Evolutionary conservation across 2,113 vertebrate species (phyloP).

Genomic region (Scytalopus superciliaris): DNA sequence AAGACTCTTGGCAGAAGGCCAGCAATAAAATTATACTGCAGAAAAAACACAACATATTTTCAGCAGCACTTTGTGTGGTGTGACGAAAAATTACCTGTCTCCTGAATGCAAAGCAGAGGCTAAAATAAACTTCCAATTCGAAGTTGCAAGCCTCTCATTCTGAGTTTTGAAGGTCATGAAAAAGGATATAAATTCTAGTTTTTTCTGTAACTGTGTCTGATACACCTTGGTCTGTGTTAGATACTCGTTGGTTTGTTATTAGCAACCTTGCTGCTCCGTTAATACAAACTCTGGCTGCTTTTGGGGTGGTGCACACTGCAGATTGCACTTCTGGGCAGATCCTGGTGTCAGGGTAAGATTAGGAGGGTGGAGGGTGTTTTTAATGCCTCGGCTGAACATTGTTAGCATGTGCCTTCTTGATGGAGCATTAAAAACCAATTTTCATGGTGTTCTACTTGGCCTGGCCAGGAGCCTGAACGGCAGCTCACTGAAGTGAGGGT

Average conservation of each 20-base stretch:
- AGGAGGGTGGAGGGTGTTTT: not conserved
- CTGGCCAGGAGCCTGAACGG: not conserved
- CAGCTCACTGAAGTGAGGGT: not conserved
- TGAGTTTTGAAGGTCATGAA: not conserved
- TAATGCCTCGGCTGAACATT: not conserved
- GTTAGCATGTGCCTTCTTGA: not conserved
- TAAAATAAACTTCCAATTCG: constrained; percentile 4
- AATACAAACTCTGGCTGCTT: not conserved
- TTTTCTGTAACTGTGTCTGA: not conserved
- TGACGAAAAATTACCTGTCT: constrained; percentile 53
- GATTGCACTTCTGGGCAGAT: not conserved
- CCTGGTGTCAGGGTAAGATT: not conserved
- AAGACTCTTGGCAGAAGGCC: constrained; percentile 64
- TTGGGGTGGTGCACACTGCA: not conserved
- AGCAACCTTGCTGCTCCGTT: not conserved
- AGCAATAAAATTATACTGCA: constrained; percentile 71
- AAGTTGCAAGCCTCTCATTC: not conserved
- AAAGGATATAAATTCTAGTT: not conserved
- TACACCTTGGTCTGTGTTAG: not conserved
- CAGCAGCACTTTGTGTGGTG: constrained; percentile 7
- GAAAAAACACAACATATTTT: constrained; percentile 60
- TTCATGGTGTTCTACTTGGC: not conserved
- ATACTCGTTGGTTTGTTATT: not conserved
- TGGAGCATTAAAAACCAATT: not conserved
- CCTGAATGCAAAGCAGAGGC: constrained; percentile 18